phyloP scores from a whole-genome alignment of 2,888 invertebrate genomes.

The Invenusta paracnida region DNA sequence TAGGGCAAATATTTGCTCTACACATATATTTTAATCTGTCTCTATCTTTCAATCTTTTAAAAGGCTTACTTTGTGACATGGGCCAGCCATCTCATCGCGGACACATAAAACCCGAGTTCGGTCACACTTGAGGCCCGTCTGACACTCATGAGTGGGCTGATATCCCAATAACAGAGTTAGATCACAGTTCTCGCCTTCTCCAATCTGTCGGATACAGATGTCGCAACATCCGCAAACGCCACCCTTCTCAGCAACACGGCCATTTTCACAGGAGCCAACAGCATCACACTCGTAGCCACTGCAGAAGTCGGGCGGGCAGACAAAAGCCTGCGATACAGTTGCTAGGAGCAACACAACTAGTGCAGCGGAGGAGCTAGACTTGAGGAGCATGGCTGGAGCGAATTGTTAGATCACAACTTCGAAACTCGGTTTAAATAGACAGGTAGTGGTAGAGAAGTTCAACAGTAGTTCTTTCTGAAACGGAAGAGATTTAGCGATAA shows the following conservation, averaged over 20 bases:
- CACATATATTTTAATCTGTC: too few species aligned
- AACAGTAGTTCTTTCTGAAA: too few species aligned
- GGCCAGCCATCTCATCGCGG: slow-evolving; percentile 47
- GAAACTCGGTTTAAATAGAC: too few species aligned
- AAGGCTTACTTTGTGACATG: slow-evolving; percentile 48
- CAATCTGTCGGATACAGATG: slow-evolving; percentile 27
- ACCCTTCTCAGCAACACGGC: slow-evolving; percentile 31
- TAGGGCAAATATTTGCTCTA: too few species aligned
- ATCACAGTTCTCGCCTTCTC: slow-evolving; percentile 38
- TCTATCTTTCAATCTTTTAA: too few species aligned
- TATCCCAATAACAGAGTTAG: slow-evolving; percentile 20
- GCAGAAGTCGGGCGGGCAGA: neutral
- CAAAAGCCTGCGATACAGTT: neutral
- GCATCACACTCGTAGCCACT: neutral
- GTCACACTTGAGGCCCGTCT: neutral
- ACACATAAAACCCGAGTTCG: slow-evolving; percentile 18
- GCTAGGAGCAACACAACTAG: too few species aligned
- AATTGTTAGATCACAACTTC: too few species aligned
- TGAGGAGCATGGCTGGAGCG: too few species aligned
- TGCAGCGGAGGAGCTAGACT: too few species aligned
- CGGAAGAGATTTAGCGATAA: too few species aligned
- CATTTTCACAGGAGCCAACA: slow-evolving; percentile 23
- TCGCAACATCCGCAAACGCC: slow-evolving; percentile 42
- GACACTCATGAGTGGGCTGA: neutral
- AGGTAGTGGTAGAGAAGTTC: too few species aligned